Evolutionary conservation across 2,888 invertebrate genomes (phyloP).

Genomic region (Netelia virgata): DNA sequence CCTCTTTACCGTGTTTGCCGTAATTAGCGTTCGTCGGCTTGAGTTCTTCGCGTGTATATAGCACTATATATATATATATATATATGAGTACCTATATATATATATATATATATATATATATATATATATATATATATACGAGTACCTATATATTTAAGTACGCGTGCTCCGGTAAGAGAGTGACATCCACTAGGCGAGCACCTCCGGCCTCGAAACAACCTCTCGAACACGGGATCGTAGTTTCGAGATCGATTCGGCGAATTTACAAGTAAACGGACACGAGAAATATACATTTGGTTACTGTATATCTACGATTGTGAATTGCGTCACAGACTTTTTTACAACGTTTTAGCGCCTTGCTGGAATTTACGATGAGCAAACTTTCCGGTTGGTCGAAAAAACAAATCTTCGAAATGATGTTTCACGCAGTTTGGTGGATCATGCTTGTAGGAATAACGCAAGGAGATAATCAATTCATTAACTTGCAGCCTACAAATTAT

Average conservation of each 20-base stretch:
- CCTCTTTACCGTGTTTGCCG: constrained; percentile 65
- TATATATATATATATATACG: neutral
- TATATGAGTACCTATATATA: constrained; percentile 2
- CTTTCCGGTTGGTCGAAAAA: neutral
- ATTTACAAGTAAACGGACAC: constrained; percentile 23
- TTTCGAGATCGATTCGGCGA: constrained; percentile 61
- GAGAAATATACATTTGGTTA: constrained; percentile 30
- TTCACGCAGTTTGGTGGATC: neutral
- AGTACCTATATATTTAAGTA: constrained; percentile 6
- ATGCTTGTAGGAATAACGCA: too few species aligned
- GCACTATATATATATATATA: too few species aligned
- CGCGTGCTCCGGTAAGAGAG: constrained; percentile 12
- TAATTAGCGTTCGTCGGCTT: constrained; percentile 59
- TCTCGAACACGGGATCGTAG: constrained; percentile 41
- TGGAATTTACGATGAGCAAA: constrained; percentile 29
- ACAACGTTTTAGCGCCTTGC: constrained; percentile 24
- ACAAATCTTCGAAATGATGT: neutral
- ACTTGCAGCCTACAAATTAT: neutral
- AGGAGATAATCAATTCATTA: neutral
- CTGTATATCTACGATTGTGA: neutral
- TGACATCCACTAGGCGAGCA: constrained; percentile 26
- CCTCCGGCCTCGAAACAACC: constrained; percentile 47
- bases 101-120: constrained; percentile 17
- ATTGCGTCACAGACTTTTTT: constrained; percentile 10
- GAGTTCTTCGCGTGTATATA: constrained; percentile 27